phyloP scores from a whole-genome alignment of 2,113 vertebrate species.

The Thoracochromis brauschi region DNA sequence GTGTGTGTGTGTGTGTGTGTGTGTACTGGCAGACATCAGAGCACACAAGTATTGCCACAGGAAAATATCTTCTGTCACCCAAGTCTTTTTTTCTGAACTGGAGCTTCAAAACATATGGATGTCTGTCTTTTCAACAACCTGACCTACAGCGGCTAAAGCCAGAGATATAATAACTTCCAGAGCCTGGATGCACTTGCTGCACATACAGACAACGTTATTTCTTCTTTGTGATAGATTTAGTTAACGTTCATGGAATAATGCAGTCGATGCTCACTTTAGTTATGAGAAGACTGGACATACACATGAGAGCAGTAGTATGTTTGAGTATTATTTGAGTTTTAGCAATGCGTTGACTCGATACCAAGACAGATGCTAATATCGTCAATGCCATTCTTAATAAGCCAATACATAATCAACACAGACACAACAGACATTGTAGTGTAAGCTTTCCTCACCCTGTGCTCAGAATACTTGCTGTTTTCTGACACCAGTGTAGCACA shows the following conservation, averaged over 20 bases:
- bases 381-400: not conserved
- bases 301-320: not conserved
- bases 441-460: not conserved
- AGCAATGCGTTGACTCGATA: not conserved
- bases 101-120: slow-evolving; percentile 3
- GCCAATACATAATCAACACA: not conserved
- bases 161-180: not conserved
- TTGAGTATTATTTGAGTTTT: not conserved
- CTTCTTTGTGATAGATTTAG: not conserved
- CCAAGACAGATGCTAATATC: not conserved
- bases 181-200: not conserved
- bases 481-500: not conserved
- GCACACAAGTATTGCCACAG: not conserved
- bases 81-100: not conserved
- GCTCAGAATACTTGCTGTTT: not conserved
- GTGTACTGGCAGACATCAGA: not conserved
- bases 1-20: not conserved
- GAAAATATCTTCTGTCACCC: slow-evolving; percentile 1
- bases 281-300: not conserved
- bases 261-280: not conserved
- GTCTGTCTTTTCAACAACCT: not conserved
- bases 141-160: not conserved
- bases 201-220: not conserved
- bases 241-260: not conserved
- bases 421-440: not conserved